Conservation (phyloP, 2,888 invertebrate genomes). For the Julus scanicus region DNA sequence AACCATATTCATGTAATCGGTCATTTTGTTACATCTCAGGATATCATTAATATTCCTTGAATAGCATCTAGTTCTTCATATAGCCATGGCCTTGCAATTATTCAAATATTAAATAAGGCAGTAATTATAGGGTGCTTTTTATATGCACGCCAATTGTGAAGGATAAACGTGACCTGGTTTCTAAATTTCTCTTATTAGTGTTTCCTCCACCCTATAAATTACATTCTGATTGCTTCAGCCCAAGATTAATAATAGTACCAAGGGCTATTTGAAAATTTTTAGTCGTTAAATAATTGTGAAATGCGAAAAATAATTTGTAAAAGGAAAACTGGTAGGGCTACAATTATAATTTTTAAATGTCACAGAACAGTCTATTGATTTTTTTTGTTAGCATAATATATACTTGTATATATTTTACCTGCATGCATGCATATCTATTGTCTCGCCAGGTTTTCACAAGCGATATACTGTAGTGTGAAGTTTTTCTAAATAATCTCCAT, state of each 20-base stretch:
- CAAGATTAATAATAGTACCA: background rate
- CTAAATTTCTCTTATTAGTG: background rate
- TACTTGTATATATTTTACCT: too few relatives aligned
- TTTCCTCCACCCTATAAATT: background rate
- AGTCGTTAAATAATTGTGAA: background rate
- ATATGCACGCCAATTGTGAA: conserved; percentile 1
- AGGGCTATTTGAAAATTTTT: background rate
- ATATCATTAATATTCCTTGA: conserved; percentile 31
- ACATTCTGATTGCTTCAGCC: background rate
- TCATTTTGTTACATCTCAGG: background rate
- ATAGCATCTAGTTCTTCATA: background rate
- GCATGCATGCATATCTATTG: too few relatives aligned
- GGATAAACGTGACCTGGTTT: background rate
- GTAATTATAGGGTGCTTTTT: conserved; percentile 2
- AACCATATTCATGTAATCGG: background rate
- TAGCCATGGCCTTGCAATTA: background rate
- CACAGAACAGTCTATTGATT: background rate
- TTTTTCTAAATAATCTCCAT: too few relatives aligned
- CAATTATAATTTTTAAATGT: background rate
- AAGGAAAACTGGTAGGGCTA: background rate
- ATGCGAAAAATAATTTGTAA: background rate
- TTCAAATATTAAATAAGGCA: background rate
- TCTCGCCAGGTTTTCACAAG: too few relatives aligned
- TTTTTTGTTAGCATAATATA: background rate
- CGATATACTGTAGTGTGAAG: too few relatives aligned